Conservation (phyloP, 2,113 vertebrate genomes). For the Physeter macrocephalus region DNA sequence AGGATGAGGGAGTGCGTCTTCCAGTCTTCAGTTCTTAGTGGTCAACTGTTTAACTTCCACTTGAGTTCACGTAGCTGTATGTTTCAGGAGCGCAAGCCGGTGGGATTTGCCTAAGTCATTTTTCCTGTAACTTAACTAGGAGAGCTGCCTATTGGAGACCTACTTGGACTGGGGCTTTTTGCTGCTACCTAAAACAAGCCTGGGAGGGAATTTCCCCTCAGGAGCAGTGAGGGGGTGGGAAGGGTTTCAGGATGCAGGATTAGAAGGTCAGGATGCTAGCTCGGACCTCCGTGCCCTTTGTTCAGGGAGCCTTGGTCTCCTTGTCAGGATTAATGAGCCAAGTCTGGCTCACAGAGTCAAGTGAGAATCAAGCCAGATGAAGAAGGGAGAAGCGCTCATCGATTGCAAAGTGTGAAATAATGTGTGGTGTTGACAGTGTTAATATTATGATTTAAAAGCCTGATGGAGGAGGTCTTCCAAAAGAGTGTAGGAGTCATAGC, state of each 20-base stretch:
- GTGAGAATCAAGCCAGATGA: not conserved
- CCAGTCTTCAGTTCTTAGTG: accelerated
- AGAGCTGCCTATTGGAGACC: not conserved
- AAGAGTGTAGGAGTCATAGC: accelerated
- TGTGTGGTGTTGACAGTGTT: too few relatives aligned
- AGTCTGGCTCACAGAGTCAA: accelerated
- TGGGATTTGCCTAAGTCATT: accelerated
- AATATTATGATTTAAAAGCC: accelerated
- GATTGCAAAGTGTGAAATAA: accelerated
- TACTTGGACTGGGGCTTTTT: not conserved
- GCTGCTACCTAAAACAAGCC: too few relatives aligned
- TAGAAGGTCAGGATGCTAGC: not conserved
- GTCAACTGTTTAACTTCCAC: accelerated
- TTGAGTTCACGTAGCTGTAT: accelerated
- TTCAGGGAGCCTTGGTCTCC: accelerated
- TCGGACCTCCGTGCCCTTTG: not conserved
- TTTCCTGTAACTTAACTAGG: not conserved
- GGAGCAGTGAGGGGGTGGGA: not conserved
- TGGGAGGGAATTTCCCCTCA: not conserved
- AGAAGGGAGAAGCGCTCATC: accelerated
- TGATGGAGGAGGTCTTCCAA: not conserved
- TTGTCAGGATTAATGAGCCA: not conserved
- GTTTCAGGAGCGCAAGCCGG: accelerated
- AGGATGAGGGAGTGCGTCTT: not conserved
- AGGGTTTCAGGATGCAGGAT: not conserved